Percentiles rank a stretch among this genome's conserved stretches.
These are phyloP conservation scores for Drosophila birchii DNA, from an alignment of 2,888 invertebrate genomes.

Conservation along the genomic window DNA sequence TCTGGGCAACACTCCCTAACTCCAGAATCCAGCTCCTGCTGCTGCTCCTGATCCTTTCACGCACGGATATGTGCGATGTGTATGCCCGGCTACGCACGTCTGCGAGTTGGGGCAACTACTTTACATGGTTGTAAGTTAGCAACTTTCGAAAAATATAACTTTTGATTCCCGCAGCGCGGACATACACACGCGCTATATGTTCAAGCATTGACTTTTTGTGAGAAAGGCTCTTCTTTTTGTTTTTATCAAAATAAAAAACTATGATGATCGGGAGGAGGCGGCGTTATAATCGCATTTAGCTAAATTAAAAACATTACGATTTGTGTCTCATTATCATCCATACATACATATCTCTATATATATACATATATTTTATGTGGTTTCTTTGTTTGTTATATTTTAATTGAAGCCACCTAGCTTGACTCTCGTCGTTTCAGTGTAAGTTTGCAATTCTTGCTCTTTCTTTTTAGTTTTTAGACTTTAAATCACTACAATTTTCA, in stretches of 20 bases:
- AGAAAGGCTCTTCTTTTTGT: slow-evolving; percentile 12
- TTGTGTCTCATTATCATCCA: slow-evolving; percentile 27
- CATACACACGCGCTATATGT: slow-evolving; percentile 54
- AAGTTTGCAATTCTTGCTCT: slow-evolving; percentile 42
- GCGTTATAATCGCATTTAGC: slow-evolving; percentile 29
- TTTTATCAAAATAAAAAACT: slow-evolving; percentile 51
- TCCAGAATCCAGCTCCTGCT: background rate
- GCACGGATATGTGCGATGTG: slow-evolving; percentile 28
- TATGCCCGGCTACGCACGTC: slow-evolving; percentile 13
- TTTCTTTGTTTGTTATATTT: slow-evolving; percentile 4
- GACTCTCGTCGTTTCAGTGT: slow-evolving; percentile 29
- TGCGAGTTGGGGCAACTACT: slow-evolving; percentile 19
- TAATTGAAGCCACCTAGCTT: slow-evolving; percentile 34
- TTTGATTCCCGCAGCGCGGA: slow-evolving; percentile 58
- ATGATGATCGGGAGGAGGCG: slow-evolving; percentile 35
- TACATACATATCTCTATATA: slow-evolving; percentile 30
- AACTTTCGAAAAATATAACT: slow-evolving; percentile 53
- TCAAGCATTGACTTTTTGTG: slow-evolving; percentile 37
- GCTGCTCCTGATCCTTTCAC: slow-evolving; percentile 22
- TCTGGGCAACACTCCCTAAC: background rate
- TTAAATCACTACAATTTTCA: slow-evolving; percentile 74
- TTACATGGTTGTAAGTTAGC: slow-evolving; percentile 44
- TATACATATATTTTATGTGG: slow-evolving; percentile 20
- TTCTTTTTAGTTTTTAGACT: slow-evolving; percentile 36
- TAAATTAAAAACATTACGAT: slow-evolving; percentile 38